Conservation (phyloP, 1,140 invertebrate species). For the Anastrepha ludens region DNA sequence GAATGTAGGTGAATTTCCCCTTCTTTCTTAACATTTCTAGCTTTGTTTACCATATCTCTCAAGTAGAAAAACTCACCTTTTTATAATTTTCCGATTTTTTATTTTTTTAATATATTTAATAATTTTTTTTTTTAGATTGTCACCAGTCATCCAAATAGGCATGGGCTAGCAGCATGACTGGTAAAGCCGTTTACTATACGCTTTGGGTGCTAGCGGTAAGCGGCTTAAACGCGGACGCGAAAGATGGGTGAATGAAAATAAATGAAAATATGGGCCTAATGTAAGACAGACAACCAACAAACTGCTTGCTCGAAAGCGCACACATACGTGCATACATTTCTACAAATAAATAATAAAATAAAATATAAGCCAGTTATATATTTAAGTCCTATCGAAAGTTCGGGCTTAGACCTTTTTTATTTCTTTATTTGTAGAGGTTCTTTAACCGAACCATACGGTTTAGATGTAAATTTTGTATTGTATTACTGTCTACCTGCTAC, state of each 20-base stretch:
- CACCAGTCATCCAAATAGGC: background rate
- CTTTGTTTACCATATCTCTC: no score
- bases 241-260: background rate
- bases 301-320: background rate
- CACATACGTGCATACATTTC: no score
- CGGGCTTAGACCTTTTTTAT: background rate
- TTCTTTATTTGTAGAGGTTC: background rate
- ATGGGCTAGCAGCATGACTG: background rate
- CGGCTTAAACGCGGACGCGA: slow-evolving; percentile 2
- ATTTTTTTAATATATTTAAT: background rate
- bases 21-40: no score
- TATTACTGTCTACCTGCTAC: background rate
- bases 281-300: background rate
- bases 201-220: slow-evolving; percentile 11
- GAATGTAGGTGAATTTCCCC: no score
- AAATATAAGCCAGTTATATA: background rate
- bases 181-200: background rate
- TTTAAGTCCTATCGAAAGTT: background rate
- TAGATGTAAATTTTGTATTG: background rate
- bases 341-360: background rate
- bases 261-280: background rate
- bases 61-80: no score
- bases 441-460: background rate
- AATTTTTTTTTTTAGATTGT: background rate
- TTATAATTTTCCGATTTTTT: background rate